Conservation (phyloP, 2,113 vertebrate genomes). For the Calypte anna region DNA sequence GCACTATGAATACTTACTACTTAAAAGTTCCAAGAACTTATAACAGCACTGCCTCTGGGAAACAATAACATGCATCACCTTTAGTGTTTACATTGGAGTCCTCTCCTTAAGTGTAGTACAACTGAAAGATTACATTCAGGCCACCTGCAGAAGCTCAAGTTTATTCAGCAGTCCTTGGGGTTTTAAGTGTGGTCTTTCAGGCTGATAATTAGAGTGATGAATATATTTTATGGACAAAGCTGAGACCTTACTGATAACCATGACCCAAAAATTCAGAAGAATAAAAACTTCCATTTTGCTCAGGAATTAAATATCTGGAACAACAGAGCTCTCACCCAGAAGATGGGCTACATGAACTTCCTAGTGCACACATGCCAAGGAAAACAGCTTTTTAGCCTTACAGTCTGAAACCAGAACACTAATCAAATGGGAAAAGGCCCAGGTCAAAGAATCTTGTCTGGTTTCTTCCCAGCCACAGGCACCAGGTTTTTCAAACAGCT, state of each 20-base stretch:
- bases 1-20: not conserved
- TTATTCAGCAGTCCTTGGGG: not conserved
- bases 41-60: not conserved
- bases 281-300: not conserved
- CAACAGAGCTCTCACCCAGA: not conserved
- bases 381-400: not conserved
- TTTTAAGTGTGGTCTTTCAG: not conserved
- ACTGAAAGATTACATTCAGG: not conserved
- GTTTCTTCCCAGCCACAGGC: not conserved
- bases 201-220: not conserved
- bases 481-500: not conserved
- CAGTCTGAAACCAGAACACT: not conserved
- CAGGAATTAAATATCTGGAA: not conserved
- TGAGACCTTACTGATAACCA: not conserved
- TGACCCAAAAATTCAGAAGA: not conserved
- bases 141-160: not conserved
- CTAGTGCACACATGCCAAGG: rapidly evolving
- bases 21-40: not conserved
- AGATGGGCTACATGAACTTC: not conserved
- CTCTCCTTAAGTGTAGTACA: not conserved
- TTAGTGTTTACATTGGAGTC: not conserved
- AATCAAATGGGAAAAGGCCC: not conserved
- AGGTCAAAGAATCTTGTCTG: not conserved
- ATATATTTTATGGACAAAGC: not conserved
- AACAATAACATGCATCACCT: not conserved